A percentile compares a stretch with the other conserved stretches of the same genome.
phyloP scores from a whole-genome alignment of 2,113 vertebrate genomes.

The Macaca fascicularis region DNA sequence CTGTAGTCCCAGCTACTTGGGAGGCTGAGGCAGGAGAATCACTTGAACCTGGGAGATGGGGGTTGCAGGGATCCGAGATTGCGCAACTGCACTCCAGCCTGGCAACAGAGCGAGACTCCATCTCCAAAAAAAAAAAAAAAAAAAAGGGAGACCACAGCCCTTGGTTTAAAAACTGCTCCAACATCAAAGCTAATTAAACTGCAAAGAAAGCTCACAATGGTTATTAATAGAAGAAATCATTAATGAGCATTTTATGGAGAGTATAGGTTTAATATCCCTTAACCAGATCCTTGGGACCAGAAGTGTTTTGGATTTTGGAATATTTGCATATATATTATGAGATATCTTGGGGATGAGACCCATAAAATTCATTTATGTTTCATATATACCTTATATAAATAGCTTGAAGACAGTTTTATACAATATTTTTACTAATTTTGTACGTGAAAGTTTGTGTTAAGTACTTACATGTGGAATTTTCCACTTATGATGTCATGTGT shows the following conservation, averaged over 20 bases:
- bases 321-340: not conserved
- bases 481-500: not conserved
- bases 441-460: not conserved
- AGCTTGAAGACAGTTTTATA: not conserved
- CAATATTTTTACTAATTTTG: not conserved
- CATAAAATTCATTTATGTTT: not conserved
- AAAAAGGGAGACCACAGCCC: not conserved
- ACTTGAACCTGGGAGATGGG: too few relatives aligned
- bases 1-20: too few relatives aligned
- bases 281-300: not conserved
- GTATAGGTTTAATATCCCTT: not conserved
- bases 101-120: too few relatives aligned
- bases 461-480: not conserved
- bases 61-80: too few relatives aligned
- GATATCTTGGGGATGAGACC: not conserved
- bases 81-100: too few relatives aligned
- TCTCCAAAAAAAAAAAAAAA: not conserved
- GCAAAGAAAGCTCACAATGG: not conserved
- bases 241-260: slow-evolving; percentile 26
- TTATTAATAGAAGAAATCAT: slow-evolving; percentile 39
- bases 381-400: not conserved
- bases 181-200: slow-evolving; percentile 3
- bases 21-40: too few relatives aligned
- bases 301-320: not conserved
- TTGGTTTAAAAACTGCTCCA: slow-evolving; percentile 13